These are phyloP conservation scores for Dermochelys coriacea DNA, from an alignment of 2,797 vertebrate genomes.

Conservation along the genomic window DNA sequence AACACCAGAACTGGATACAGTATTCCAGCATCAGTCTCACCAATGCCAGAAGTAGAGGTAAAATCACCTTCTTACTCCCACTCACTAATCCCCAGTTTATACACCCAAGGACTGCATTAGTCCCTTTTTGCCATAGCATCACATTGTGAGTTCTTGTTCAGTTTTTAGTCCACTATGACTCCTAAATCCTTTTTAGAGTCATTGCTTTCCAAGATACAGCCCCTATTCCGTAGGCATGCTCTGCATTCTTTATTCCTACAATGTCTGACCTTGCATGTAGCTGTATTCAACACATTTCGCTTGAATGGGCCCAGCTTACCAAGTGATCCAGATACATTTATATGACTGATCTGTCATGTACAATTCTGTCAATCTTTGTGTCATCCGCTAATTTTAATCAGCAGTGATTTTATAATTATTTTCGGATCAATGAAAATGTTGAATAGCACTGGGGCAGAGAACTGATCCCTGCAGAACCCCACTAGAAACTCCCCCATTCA, in stretches of 20 bases:
- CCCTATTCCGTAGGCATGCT: background rate
- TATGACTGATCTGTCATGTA: background rate
- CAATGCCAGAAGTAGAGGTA: background rate
- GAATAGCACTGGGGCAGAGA: background rate
- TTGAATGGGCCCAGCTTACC: background rate
- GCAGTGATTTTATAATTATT: background rate
- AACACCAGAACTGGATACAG: no score
- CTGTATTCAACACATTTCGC: background rate
- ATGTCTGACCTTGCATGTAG: background rate
- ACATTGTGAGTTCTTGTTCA: background rate
- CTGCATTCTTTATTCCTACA: background rate
- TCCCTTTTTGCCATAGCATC: background rate
- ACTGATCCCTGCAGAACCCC: background rate
- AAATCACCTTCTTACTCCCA: background rate
- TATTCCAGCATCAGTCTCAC: background rate
- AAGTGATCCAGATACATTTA: background rate
- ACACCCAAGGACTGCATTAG: background rate
- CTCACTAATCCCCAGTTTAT: background rate
- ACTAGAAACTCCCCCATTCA: background rate
- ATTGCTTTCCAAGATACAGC: background rate
- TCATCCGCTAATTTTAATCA: background rate
- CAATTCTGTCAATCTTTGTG: background rate
- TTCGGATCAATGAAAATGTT: background rate
- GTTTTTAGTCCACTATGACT: background rate
- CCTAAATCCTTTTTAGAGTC: background rate